Base-by-base conservation (phyloP, 2,888 invertebrate genomes). In the Cepaea hortensis region DNA sequence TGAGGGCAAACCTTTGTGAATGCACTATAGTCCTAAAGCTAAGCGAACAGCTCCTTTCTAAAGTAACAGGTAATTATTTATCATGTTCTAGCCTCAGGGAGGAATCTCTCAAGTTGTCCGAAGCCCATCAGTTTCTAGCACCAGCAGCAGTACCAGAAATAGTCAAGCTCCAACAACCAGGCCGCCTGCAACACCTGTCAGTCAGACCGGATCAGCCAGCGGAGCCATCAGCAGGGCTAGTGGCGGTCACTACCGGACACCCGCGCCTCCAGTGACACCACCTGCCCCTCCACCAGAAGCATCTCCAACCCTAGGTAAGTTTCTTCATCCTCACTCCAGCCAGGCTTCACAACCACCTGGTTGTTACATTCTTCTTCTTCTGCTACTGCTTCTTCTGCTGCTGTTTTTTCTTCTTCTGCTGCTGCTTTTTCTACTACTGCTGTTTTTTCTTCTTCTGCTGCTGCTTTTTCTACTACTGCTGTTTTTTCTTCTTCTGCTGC, bases 191-290 rank as follows among this genome's bases (percentile, higher is more conserved):
- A 98, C 98, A 65, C 98, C 98, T 13, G 89, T 89, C 65, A 85
- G 83, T 72, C 84, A 84, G 61, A 85, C 87, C 80, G 85, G 86
- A 75, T 80, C 85, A 35, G 72, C 68, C 3, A 87, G 83, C 23
- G 91, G 91, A 62, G 91, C 92, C 35, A 88, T 93, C 20, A 90
- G 92, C 6, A 90, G 91, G 85, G 89, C 90, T 35, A 77, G 86
- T 15, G 91, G 92, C 5, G 90, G 91, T 48, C 93, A 93, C n/a
- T 92, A 91, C 89, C 91, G 98, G 90, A 98, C 98, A 18, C 93
- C 94, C 5, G 98, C 98, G 20, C 98, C 98, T 1, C 98, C 97
- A 6, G 98, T 98, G 61, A 98, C 98, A 70, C 98, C 98, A 5
- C 98, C 98, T 9, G 90, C 91, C 2, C 95, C 96, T 65, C 98